Evolutionary conservation across 2,797 vertebrate species (phyloP).

Genomic region (Falco concolor): DNA sequence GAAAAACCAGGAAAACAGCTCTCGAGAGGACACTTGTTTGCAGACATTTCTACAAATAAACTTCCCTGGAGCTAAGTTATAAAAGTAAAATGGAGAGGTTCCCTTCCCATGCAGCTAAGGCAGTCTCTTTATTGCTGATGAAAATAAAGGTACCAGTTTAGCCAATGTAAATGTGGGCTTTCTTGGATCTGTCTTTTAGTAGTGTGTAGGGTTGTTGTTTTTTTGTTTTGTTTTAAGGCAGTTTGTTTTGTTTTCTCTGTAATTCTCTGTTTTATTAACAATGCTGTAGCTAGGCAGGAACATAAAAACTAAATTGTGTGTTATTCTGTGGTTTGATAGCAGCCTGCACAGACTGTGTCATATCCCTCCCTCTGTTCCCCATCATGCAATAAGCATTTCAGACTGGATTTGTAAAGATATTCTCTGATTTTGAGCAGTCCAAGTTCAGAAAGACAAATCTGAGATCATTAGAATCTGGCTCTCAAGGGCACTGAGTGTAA

Average conservation of each 20-base stretch:
- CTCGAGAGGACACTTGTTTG: neutral
- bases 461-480: neutral
- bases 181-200: neutral
- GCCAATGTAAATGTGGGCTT: neutral
- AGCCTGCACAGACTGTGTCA: neutral
- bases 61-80: neutral
- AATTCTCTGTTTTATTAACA: neutral
- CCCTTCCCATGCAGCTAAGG: neutral
- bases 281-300: neutral
- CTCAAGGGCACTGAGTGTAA: neutral
- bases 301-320: neutral
- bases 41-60: conserved; percentile 23
- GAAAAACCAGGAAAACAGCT: conserved; percentile 8
- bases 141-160: neutral
- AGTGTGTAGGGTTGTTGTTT: neutral
- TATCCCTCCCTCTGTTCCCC: neutral
- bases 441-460: neutral
- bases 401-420: neutral
- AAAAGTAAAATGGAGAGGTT: neutral
- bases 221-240: neutral
- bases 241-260: neutral
- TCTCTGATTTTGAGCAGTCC: neutral
- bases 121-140: neutral
- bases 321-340: neutral
- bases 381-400: neutral